These are phyloP conservation scores for Globodera ellingtonae DNA, from an alignment of 1,140 invertebrate genomes.

Conservation along the genomic window DNA sequence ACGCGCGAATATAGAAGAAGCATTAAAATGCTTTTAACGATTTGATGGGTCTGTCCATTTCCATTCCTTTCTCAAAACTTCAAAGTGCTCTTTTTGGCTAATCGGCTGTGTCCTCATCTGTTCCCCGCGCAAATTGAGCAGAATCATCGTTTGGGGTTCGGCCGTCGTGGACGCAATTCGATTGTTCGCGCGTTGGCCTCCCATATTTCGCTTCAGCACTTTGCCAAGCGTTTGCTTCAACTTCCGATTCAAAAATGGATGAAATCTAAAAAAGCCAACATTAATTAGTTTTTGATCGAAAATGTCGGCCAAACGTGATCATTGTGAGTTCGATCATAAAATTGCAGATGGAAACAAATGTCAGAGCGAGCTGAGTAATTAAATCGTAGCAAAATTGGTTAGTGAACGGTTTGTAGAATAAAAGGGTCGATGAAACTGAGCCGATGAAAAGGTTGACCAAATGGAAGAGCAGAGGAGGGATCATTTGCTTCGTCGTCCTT, in stretches of 20 bases:
- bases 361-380: background rate
- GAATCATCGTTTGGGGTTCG: background rate
- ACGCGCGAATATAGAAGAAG: no score
- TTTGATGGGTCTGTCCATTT: background rate
- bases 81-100: background rate
- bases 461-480: background rate
- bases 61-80: background rate
- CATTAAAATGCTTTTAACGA: no score
- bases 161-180: background rate
- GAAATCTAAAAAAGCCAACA: background rate
- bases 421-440: background rate
- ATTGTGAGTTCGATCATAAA: background rate
- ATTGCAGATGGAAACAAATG: background rate
- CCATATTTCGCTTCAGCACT: background rate
- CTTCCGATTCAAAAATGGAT: background rate
- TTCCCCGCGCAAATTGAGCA: background rate
- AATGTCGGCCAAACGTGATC: background rate
- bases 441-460: background rate
- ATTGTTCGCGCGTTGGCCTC: background rate
- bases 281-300: no score
- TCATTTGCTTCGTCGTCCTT: slow-evolving; percentile 8
- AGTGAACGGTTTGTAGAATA: background rate
- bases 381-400: background rate
- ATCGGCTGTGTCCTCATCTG: background rate
- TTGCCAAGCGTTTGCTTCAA: background rate